Conservation (phyloP, 1,140 invertebrate species). For the Mylabris phalerata region DNA sequence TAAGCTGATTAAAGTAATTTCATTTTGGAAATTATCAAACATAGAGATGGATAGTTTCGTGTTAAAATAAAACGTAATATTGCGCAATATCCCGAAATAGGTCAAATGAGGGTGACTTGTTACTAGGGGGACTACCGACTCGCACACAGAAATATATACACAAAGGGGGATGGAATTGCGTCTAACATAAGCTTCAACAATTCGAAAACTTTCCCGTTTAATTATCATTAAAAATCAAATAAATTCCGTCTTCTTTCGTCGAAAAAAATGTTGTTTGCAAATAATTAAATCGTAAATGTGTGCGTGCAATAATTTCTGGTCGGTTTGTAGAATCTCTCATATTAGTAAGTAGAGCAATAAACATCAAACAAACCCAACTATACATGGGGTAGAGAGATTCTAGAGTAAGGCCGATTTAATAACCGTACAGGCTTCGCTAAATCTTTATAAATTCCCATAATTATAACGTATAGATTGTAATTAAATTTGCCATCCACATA, state of each 20-base stretch:
- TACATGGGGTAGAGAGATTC: constrained; percentile 16
- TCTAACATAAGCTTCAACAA: not conserved
- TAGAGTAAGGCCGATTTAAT: constrained; percentile 29
- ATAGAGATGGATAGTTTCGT: not conserved
- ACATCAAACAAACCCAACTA: constrained; percentile 31
- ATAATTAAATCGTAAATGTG: constrained; percentile 14
- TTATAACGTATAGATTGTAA: constrained; percentile 42
- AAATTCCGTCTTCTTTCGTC: not conserved
- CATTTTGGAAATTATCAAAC: not conserved
- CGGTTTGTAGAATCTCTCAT: constrained; percentile 16
- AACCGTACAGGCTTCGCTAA: constrained; percentile 36
- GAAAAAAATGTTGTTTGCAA: constrained; percentile 20
- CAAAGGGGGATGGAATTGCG: constrained; percentile 7
- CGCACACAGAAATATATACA: not conserved
- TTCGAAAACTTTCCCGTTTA: not conserved
- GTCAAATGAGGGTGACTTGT: constrained; percentile 11
- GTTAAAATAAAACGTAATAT: not conserved
- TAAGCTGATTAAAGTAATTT: no score
- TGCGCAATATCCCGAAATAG: constrained; percentile 12
- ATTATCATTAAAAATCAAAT: not conserved
- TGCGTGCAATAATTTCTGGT: constrained; percentile 18
- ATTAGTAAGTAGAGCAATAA: constrained; percentile 34
- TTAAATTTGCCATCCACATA: constrained; percentile 40
- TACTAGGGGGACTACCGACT: not conserved
- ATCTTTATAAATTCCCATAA: constrained; percentile 41